Percentiles rank a stretch among this genome's conserved stretches.
These are phyloP conservation scores for Leptodactylus fallax DNA, from an alignment of 2,797 vertebrate genomes.

Conservation along the genomic window DNA sequence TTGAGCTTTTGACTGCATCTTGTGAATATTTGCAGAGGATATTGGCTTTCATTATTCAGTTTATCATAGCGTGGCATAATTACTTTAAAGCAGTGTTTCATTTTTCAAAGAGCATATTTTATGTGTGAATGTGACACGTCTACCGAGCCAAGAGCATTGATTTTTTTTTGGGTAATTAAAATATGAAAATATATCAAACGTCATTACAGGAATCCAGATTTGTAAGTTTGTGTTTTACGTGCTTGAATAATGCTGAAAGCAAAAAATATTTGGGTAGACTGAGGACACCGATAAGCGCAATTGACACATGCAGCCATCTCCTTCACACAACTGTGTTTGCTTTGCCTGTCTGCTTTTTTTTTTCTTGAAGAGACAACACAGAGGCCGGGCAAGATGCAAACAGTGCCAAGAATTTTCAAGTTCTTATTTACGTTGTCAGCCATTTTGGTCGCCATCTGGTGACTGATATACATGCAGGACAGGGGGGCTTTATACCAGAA, in stretches of 20 bases:
- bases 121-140: conserved; percentile 15
- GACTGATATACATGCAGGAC: too few species aligned
- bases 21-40: conserved; percentile 9
- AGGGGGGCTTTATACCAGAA: too few species aligned
- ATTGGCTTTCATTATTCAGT: neutral
- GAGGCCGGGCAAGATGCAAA: too few species aligned
- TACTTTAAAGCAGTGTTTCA: conserved; percentile 1
- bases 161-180: conserved; percentile 19
- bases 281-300: too few species aligned
- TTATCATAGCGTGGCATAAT: neutral
- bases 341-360: too few species aligned
- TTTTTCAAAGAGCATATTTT: conserved; percentile 42
- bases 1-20: neutral
- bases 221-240: neutral
- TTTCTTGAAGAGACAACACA: too few species aligned
- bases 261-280: neutral
- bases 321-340: too few species aligned
- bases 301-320: too few species aligned
- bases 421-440: too few species aligned
- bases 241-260: neutral
- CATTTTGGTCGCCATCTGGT: too few species aligned
- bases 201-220: neutral
- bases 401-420: too few species aligned
- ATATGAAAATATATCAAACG: conserved; percentile 19
- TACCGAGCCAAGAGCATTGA: conserved; percentile 10